Conservation (phyloP, 2,113 vertebrate genomes). For the Monopterus albus region DNA sequence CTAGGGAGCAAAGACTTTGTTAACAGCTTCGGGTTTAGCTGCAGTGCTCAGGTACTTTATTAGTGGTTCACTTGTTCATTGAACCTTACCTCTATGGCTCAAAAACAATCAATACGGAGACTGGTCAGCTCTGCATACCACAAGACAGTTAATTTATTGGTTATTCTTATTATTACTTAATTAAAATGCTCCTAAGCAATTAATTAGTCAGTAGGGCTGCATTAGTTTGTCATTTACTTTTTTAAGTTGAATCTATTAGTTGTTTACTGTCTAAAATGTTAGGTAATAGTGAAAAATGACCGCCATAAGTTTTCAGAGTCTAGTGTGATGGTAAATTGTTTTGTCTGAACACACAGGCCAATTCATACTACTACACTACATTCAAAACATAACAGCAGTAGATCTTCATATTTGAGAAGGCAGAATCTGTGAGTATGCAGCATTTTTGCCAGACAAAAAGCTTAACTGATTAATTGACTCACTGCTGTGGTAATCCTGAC, state of each 20-base stretch:
- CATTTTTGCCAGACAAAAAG: too few species aligned
- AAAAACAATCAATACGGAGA: slow-evolving; percentile 43
- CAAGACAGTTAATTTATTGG: slow-evolving; percentile 21
- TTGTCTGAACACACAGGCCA: neutral
- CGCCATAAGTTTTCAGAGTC: neutral
- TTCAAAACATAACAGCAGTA: too few species aligned
- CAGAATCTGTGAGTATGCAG: neutral
- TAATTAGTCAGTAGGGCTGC: slow-evolving; percentile 12
- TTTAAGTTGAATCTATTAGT: neutral
- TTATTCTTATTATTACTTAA: slow-evolving; percentile 32
- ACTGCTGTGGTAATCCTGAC: neutral
- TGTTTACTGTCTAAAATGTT: neutral
- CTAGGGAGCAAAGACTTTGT: slow-evolving; percentile 79
- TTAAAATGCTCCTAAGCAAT: slow-evolving; percentile 31
- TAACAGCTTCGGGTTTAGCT: slow-evolving; percentile 43
- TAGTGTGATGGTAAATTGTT: neutral
- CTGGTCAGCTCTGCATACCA: slow-evolving; percentile 24
- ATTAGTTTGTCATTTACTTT: neutral
- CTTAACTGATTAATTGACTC: neutral
- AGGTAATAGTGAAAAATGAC: neutral
- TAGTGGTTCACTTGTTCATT: slow-evolving; percentile 29
- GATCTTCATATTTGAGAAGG: neutral
- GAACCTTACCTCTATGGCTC: slow-evolving; percentile 2
- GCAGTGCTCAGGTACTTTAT: slow-evolving; percentile 38
- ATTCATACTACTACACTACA: too few species aligned